Evolutionary conservation across 2,797 vertebrate species (phyloP), one percentile per base, ranked within the genome.

Genomic region (Xerus rutilus): DNA sequence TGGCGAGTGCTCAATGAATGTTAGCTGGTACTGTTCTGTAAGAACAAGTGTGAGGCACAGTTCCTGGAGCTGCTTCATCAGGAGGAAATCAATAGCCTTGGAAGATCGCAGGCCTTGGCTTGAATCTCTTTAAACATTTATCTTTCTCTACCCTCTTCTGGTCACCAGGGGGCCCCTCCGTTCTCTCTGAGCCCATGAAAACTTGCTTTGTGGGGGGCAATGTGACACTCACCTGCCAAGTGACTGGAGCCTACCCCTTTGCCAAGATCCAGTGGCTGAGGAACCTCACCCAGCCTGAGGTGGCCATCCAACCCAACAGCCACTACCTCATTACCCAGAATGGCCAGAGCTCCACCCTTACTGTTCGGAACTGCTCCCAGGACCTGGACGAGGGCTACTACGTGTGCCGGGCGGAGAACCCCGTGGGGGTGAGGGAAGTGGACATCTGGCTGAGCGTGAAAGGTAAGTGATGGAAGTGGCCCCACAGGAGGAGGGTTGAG

Each of bases 321-420:
- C 99, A 98, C 97, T 99, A 99, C 70, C 57, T 98, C 30, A 94
- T 99, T 30, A 2, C 92, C 5, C 97, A 98, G 74, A 91, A 98
- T 0, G 98, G 98, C 5, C 98, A 98, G 3, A 39, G 57, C 52
- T 97, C 99, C 84, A 98, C 52, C 11, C 99, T 99, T 93, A 99
- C 99, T 82, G 99, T 99, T 94, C 70, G 7, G 89, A 99, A 99
- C 98, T 97, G 99, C 97, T 99, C 98, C 96, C 98, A 98, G 89
- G 96, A 82, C 97, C 98, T 5, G 0, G 99, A 99, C 0, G 98
- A 99, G 1, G 99, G 99, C 70, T 94, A 98, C 93, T 99, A 99
- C 5, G 95, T 99, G 98, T 99, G 99, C 98, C 99, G 98, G 97
- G 99, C 99, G 0, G 99, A 99, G 98, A 99, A 99, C 97, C 98